A percentile compares a stretch with the other conserved stretches of the same genome.
Conservation (phyloP, 2,797 vertebrate genomes). For the Hoplostethus atlanticus region DNA sequence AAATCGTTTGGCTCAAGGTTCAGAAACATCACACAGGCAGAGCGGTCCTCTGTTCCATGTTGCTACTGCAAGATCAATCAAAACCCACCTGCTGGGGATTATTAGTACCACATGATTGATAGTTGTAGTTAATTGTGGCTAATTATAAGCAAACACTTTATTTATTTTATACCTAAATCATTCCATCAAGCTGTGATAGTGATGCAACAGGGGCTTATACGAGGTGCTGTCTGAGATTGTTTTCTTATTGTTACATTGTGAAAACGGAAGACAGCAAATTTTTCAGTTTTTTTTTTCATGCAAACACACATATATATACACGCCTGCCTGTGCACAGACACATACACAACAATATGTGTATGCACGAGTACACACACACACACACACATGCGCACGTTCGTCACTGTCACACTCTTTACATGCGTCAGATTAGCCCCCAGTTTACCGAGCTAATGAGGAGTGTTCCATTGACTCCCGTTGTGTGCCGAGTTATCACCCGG, state of each 20-base stretch:
- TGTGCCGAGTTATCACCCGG: constrained; percentile 58
- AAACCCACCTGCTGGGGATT: neutral
- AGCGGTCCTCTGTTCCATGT: constrained; percentile 20
- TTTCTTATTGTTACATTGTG: neutral
- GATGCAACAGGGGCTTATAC: neutral
- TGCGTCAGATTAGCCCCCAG: constrained; percentile 61
- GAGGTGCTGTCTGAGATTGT: neutral
- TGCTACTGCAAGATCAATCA: constrained; percentile 15
- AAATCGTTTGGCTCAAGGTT: constrained; percentile 32
- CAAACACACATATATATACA: neutral
- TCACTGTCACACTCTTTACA: constrained; percentile 53
- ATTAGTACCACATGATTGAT: constrained; percentile 32
- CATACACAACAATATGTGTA: constrained; percentile 23
- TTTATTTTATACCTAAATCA: constrained; percentile 32
- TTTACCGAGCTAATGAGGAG: constrained; percentile 70
- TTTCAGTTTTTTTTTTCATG: too few species aligned
- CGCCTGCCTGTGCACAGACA: constrained; percentile 9
- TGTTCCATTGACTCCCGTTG: constrained; percentile 63
- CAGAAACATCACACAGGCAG: constrained; percentile 13
- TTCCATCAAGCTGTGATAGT: constrained; percentile 18
- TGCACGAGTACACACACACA: constrained; percentile 42
- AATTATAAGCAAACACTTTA: constrained; percentile 42
- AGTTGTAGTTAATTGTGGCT: constrained; percentile 30
- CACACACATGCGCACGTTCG: constrained; percentile 26
- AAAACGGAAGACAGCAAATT: too few species aligned